A percentile compares a stretch with the other conserved stretches of the same genome.
phyloP scores from a whole-genome alignment of 2,888 invertebrate genomes.

The Ophraella communa region DNA sequence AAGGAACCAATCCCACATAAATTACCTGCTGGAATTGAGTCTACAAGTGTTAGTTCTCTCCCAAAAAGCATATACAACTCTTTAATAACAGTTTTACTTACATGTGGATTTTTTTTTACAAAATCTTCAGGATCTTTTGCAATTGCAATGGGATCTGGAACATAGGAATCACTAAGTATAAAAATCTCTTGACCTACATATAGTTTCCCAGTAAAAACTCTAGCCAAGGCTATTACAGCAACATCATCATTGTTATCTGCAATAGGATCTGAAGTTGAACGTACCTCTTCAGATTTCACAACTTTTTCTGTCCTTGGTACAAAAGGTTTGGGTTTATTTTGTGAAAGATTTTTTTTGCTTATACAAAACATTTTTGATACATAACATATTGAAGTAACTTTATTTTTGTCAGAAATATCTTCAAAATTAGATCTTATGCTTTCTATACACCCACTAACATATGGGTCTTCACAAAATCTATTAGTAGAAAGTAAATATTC shows the following conservation, averaged over 20 bases:
- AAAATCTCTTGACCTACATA: constrained; percentile 78
- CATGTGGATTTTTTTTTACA: constrained; percentile 42
- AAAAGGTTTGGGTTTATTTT: constrained; percentile 79
- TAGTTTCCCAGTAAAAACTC: constrained; percentile 89
- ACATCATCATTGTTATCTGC: constrained; percentile 57
- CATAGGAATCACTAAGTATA: constrained; percentile 87
- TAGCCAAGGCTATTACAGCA: constrained; percentile 88
- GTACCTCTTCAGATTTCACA: not conserved
- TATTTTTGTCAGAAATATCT: constrained; percentile 54
- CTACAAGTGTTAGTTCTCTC: constrained; percentile 81
- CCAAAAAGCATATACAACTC: constrained; percentile 93
- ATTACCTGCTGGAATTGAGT: constrained; percentile 87
- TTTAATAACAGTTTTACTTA: constrained; percentile 70
- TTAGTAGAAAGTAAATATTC: constrained; percentile 81
- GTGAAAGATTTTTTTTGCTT: constrained; percentile 76
- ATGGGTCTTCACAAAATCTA: constrained; percentile 64
- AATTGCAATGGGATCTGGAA: constrained; percentile 64
- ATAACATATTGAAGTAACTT: constrained; percentile 75
- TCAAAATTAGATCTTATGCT: constrained; percentile 54
- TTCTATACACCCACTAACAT: constrained; percentile 74
- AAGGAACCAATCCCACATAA: constrained; percentile 89
- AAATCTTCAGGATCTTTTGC: constrained; percentile 30
- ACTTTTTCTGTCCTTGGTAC: constrained; percentile 56
- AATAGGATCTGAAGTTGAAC: not conserved
- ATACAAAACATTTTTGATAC: constrained; percentile 91